Base-by-base conservation (phyloP, 2,113 vertebrate genomes). In the Ascaphus truei region DNA sequence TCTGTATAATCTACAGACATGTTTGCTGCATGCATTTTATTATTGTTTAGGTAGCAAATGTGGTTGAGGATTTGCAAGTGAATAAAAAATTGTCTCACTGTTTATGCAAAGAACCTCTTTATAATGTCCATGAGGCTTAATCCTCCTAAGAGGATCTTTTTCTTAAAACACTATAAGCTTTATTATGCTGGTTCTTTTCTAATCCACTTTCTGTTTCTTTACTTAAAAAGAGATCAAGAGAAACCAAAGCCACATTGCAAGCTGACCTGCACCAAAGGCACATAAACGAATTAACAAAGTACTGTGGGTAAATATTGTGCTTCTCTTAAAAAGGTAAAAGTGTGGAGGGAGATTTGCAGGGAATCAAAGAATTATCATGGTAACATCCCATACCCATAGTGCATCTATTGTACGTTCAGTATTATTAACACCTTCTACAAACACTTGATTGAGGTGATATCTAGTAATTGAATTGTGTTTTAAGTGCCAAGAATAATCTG, bases 191-290 rank as follows among this genome's bases (percentile, higher is more conserved):
- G 33, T 30, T 27, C 26, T 62, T 73, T 65, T 37, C 2, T 83
- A 85, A 81, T 76, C 78, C 72, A 80, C 72, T 83, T 75, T 77
- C 56, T 31, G 59, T 57, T 69, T 61, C 67, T 50, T 71, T 75
- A 47, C 63, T 79, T 74, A 9, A 0, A 1, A 48, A 74, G 52
- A 76, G 75, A 76, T 77, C 37, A 73, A 30, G n/a, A 23, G 23
- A 36, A 18, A 15, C 20, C 60, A 73, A 62, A 22, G 36, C 43
- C 66, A 68, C 61, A 77, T 74, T 10, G 13, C 74, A 59, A 18
- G 37, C 67, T 72, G 71, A n/a, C 67, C 67, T 29, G 64, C 0
- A n/a, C 55, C 18, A 53, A n/a, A 1, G 8, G 60, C 5, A 30
- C 68, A 68, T 73, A 68, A 72, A 15, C 77, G 72, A 76, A 75